These are phyloP conservation scores for Pyrocephalus nanus DNA, from an alignment of 2,797 vertebrate genomes.

Conservation along the genomic window DNA sequence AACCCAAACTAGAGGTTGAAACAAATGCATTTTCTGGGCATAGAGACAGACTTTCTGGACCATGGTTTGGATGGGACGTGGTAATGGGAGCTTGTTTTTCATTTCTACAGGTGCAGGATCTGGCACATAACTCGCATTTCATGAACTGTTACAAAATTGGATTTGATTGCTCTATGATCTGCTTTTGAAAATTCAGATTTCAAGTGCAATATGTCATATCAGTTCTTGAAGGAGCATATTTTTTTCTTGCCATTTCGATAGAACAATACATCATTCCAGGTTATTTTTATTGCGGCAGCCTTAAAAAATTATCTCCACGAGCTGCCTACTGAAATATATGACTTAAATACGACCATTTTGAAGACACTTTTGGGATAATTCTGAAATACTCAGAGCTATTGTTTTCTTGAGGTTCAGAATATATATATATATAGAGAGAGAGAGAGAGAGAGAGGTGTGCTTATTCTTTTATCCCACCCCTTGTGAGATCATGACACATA, in stretches of 20 bases:
- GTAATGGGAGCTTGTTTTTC: background rate
- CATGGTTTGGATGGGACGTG: background rate
- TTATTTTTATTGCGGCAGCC: background rate
- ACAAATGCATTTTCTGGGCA: background rate
- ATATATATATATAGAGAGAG: background rate
- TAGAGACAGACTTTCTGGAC: background rate
- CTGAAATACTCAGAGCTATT: background rate
- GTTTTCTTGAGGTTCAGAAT: background rate
- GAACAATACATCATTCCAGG: background rate
- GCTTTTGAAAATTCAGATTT: slow-evolving; percentile 13
- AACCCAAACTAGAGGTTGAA: background rate
- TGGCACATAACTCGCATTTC: background rate
- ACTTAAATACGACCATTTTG: background rate
- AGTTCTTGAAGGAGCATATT: background rate
- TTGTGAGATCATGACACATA: background rate
- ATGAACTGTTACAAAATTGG: background rate
- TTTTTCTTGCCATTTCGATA: background rate
- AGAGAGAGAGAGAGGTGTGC: background rate
- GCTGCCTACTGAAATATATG: background rate
- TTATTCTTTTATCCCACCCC: background rate
- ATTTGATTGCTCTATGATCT: background rate
- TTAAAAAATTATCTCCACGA: slow-evolving; percentile 2
- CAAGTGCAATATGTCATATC: background rate
- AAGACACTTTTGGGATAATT: background rate
- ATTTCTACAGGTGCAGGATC: background rate